Base-by-base conservation (phyloP, 2,797 vertebrate species). In the Phataginus tricuspis region DNA sequence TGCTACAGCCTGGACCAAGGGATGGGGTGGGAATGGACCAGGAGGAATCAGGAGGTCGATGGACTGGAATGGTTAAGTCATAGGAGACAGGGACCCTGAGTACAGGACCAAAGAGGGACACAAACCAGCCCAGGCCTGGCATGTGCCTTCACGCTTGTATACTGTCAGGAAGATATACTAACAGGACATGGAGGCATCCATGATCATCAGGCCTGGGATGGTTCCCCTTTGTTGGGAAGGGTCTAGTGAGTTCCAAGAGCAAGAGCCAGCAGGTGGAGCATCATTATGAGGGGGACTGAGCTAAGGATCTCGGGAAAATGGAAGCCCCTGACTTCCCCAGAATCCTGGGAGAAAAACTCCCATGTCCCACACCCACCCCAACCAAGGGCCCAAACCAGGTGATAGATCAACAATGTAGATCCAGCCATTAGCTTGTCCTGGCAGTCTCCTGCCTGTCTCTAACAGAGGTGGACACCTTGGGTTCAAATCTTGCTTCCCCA, bases 71-170 rank as follows among this genome's bases (percentile, higher is more conserved):
- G 10, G 29, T 7, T 25, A 63, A 63, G 25, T 14, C 13, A 4
- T 14, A 5, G 88, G 63, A 61, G 59, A 34, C n/a, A 14, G 49
- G 37, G 69, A 59, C 21, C 45, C 49, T 4, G 1, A 13, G 34
- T 2, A 1, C 23, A 69, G 79, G n/a, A 31, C 53, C 11, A 8
- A 31, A 51, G 45, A 31, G 1, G 8, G 39, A 23, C 57, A 34
- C 2, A 0, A 0, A 27, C 49, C 53, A 15, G 75, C 59, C 34
- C 37, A 23, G 66, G 53, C 14, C 29, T 8, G 82, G 42, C 13
- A 0, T 0, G 2, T 5, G 1, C 53, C 45, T 8, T 71, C 27
- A 2, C 0, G 0, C 15, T 0, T 7, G 2, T 0, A 3, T 0
- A 0, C 53, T 5, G 4, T 18, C 42, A 0, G 29, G n/a, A 19